Percentiles rank a stretch among this genome's conserved stretches.
These are phyloP conservation scores for Orius laevigatus DNA, from an alignment of 1,140 invertebrate genomes.

Conservation along the genomic window DNA sequence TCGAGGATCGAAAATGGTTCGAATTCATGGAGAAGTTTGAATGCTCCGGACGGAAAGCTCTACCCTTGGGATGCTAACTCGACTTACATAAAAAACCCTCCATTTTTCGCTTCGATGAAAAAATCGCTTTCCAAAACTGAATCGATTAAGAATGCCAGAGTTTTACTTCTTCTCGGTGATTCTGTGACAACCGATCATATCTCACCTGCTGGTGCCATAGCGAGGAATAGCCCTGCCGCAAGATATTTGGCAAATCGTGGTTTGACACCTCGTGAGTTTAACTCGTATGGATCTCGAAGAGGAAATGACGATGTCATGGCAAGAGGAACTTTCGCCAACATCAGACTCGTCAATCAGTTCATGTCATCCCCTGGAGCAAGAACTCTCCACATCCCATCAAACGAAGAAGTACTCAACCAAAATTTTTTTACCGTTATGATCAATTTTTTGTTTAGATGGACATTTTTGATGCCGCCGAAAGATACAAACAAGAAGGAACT, in stretches of 20 bases:
- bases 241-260: conserved; percentile 62
- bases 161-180: conserved; percentile 77
- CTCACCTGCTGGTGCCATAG: conserved; percentile 93
- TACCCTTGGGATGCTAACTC: conserved; percentile 86
- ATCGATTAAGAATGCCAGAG: conserved; percentile 49
- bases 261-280: conserved; percentile 89
- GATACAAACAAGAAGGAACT: conserved; percentile 50
- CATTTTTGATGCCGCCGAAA: conserved; percentile 88
- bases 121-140: conserved; percentile 38
- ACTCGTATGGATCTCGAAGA: conserved; percentile 91
- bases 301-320: conserved; percentile 96
- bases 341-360: conserved; percentile 88
- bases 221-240: conserved; percentile 84
- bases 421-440: background rate
- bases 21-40: conserved; percentile 64
- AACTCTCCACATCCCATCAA: conserved; percentile 75
- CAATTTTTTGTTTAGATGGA: conserved; percentile 49
- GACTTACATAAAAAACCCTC: conserved; percentile 92
- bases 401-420: conserved; percentile 49
- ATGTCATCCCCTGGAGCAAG: conserved; percentile 64
- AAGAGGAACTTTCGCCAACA: conserved; percentile 96
- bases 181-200: conserved; percentile 98
- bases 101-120: conserved; percentile 86
- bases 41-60: conserved; percentile 61
- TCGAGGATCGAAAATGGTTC: conserved; percentile 74